Conservation (phyloP, 1,140 invertebrate genomes). For the Leptinotarsa texana region DNA sequence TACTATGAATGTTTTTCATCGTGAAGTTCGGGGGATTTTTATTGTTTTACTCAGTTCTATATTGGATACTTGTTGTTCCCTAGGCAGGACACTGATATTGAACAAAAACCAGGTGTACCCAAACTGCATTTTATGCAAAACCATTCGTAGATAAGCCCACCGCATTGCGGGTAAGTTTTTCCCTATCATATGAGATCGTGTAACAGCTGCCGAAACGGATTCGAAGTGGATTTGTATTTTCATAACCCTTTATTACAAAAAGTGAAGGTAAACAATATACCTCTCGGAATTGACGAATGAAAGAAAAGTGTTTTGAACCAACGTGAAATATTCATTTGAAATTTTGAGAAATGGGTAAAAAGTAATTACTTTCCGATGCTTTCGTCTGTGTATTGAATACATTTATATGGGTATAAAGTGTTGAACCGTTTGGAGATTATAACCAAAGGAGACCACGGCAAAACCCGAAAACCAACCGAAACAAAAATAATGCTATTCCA, state of each 20-base stretch:
- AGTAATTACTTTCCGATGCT: too few species aligned
- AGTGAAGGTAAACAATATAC: not conserved
- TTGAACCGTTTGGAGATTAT: too few species aligned
- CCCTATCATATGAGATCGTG: not conserved
- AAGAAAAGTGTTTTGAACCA: too few species aligned
- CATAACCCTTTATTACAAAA: not conserved
- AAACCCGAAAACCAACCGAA: too few species aligned
- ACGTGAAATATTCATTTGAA: too few species aligned
- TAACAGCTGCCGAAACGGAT: not conserved
- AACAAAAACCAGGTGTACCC: slow-evolving; percentile 13
- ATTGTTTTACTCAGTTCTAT: not conserved
- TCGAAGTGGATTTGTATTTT: not conserved
- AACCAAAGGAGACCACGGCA: too few species aligned
- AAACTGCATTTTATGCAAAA: slow-evolving; percentile 20
- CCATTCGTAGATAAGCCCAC: slow-evolving; percentile 4
- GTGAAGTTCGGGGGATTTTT: too few species aligned
- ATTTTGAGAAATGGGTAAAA: too few species aligned
- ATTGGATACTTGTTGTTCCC: not conserved
- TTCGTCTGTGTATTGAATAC: too few species aligned
- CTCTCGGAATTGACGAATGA: not conserved
- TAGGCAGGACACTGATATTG: not conserved
- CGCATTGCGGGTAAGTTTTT: slow-evolving; percentile 7
- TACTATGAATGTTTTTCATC: too few species aligned
- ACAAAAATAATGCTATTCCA: too few species aligned
- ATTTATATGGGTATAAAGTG: too few species aligned